A percentile compares a stretch with the other conserved stretches of the same genome.
Conservation (phyloP, 2,113 vertebrate species). For the Sapajus apella region DNA sequence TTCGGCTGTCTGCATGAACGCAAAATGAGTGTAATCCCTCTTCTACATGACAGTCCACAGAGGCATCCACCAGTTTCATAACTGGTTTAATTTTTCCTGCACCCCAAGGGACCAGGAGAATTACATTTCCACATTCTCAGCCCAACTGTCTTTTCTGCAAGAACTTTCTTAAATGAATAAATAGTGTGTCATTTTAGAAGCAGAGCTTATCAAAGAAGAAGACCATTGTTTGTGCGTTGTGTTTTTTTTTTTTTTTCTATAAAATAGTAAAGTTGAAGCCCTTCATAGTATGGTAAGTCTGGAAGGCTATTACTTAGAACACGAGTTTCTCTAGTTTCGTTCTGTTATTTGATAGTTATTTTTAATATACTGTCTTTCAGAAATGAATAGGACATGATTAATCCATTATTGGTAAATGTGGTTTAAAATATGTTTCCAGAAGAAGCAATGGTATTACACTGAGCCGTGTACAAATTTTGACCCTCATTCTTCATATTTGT, state of each 20-base stretch:
- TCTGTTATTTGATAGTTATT: neutral
- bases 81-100: conserved; percentile 38
- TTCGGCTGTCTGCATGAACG: neutral
- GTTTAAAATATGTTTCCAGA: conserved; percentile 13
- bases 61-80: neutral
- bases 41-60: neutral
- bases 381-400: neutral
- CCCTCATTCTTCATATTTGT: neutral
- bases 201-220: neutral
- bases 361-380: neutral
- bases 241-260: neutral
- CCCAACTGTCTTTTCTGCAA: conserved; percentile 39
- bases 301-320: neutral
- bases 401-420: neutral
- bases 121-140: conserved; percentile 40
- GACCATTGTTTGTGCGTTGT: neutral
- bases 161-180: conserved; percentile 37
- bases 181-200: conserved; percentile 6
- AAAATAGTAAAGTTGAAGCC: neutral
- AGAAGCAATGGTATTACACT: neutral
- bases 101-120: neutral
- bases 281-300: neutral
- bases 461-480: neutral
- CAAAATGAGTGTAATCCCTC: conserved; percentile 21
- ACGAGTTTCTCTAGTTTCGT: neutral